These are phyloP conservation scores for Microctenopoma stevenorrisi DNA, from an alignment of 2,797 vertebrate species.

Conservation along the genomic window DNA sequence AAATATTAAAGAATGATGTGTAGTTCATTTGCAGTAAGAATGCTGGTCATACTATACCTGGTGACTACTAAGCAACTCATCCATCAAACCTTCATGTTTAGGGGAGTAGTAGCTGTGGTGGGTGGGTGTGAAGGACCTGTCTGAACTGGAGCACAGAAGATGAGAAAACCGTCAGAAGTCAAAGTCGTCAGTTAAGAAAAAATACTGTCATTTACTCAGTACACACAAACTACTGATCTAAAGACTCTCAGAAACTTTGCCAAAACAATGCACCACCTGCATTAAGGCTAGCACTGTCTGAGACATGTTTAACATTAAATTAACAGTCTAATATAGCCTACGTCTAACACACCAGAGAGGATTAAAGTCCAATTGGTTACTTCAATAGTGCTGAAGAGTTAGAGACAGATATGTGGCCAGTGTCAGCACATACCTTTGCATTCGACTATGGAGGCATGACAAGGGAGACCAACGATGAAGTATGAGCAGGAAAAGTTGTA, in stretches of 20 bases:
- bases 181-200: neutral
- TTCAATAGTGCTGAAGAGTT: slow-evolving; percentile 22
- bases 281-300: neutral
- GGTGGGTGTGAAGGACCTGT: slow-evolving; percentile 94
- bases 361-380: neutral
- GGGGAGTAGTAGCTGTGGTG: slow-evolving; percentile 89
- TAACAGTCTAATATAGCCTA: neutral
- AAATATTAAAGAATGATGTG: neutral
- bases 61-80: slow-evolving; percentile 89
- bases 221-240: neutral
- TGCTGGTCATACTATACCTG: slow-evolving; percentile 82
- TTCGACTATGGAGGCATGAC: slow-evolving; percentile 63
- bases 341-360: neutral
- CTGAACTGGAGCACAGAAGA: slow-evolving; percentile 85
- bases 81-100: slow-evolving; percentile 90
- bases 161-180: slow-evolving; percentile 64
- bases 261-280: neutral
- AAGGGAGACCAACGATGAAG: slow-evolving; percentile 56
- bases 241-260: too few species aligned
- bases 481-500: slow-evolving; percentile 54
- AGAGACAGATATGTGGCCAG: neutral
- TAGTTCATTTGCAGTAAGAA: neutral
- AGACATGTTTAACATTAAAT: neutral
- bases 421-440: slow-evolving; percentile 66
- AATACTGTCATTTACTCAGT: neutral